Percentiles rank a stretch among this genome's conserved stretches.
phyloP scores from a whole-genome alignment of 2,888 invertebrate species.

The Monoplex corrugatus region DNA sequence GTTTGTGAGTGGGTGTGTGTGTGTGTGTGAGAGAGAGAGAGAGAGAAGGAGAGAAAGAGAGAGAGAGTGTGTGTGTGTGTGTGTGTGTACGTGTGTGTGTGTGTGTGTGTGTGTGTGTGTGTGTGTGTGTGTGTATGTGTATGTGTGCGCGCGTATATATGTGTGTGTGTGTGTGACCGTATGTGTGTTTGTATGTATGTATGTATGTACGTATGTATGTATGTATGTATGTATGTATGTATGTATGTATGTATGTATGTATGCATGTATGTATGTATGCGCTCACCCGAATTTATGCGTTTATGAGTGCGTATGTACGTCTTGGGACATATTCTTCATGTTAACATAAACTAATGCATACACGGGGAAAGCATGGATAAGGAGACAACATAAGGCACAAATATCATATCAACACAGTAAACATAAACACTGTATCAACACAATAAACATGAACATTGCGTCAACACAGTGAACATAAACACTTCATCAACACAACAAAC shows the following conservation, averaged over 20 bases:
- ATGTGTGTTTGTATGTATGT: neutral
- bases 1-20: neutral
- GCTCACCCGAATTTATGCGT: neutral
- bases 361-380: too few relatives aligned
- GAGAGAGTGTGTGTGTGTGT: constrained; percentile 3
- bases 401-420: neutral
- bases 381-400: too few relatives aligned
- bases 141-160: neutral
- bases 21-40: constrained; percentile 25
- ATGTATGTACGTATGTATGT: neutral
- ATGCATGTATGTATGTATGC: neutral
- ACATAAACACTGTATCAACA: neutral
- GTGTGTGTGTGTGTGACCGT: neutral
- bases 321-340: too few relatives aligned
- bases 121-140: neutral
- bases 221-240: neutral
- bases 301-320: neutral
- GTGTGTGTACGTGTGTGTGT: neutral
- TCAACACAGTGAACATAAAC: too few relatives aligned
- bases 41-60: constrained; percentile 11
- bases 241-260: neutral
- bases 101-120: neutral
- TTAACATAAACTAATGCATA: too few relatives aligned
- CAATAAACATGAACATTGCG: too few relatives aligned
- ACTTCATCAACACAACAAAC: too few relatives aligned